Base-by-base conservation (phyloP, 2,888 invertebrate species). In the Anticlea derivata region DNA sequence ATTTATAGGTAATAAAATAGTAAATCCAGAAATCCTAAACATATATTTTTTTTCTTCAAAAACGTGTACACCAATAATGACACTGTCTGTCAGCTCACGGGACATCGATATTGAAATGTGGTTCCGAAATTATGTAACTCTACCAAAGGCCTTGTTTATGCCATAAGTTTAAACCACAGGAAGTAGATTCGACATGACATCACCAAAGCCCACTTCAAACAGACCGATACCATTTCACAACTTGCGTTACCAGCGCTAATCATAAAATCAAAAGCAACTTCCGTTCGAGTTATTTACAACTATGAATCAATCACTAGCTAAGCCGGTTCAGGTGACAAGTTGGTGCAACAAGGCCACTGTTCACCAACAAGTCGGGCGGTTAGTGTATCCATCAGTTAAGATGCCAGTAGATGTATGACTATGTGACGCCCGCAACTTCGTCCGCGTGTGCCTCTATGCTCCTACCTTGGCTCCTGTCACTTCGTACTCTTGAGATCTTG, bases 271-370 rank as follows among this genome's bases (percentile, higher is more conserved):
- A 30, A 35, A 26, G 20, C 1, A 7, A 38, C 43, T 43, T 43
- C 50, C 50, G 50, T 27, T 20, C n/a, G 17, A 27, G 33, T 30
- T 30, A 41, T 37, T 35, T 35, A 43, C 30, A 35, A 40, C 29
- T 17, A 8, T 17, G 22, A 29, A 43, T 37, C 34, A 44, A 35
- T 44, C 41, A 35, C 11, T 10, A 10, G 41, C 24, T 24, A 24
- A 49, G 41, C 48, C 48, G 33, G 48, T 49, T 39, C 8, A 41
- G 7, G 22, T 35, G 23, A 49, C 41, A 35, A 35, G 35, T 41
- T 35, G 38, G 31, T 46, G 40, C 40, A 29, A 23, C 35, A 7
- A 17, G 13, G 7, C 13, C 31, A 7, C 13, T n/a, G 12, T 31
- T 31, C 31, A 13, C 31, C 13, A 3, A 31, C 12, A 31, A n/a